These are phyloP conservation scores for Xestia rhomboidea DNA, from an alignment of 2,888 invertebrate genomes.

Conservation along the genomic window DNA sequence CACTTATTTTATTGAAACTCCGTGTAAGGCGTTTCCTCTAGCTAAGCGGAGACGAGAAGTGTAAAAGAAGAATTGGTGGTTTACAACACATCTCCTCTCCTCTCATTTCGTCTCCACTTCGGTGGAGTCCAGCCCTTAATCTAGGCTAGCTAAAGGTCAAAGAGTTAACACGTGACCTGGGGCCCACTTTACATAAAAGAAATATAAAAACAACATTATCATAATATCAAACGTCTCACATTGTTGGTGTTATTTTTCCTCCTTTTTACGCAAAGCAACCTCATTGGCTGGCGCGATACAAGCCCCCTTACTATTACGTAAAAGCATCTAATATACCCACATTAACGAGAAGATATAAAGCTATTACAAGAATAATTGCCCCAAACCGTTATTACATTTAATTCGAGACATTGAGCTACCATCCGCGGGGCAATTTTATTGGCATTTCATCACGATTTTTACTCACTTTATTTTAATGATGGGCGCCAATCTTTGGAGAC, in stretches of 20 bases:
- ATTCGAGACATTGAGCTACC: conserved; percentile 64
- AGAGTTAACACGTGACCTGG: not conserved
- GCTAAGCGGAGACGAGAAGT: not conserved
- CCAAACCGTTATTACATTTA: conserved; percentile 61
- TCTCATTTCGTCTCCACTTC: not conserved
- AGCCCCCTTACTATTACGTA: conserved; percentile 14
- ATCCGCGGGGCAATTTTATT: conserved; percentile 71
- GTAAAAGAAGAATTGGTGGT: not conserved
- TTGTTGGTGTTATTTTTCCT: not conserved
- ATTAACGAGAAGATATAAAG: conserved; percentile 17
- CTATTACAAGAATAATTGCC: conserved; percentile 44
- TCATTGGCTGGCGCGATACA: conserved; percentile 1
- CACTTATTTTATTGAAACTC: not conserved
- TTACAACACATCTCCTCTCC: not conserved
- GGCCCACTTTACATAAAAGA: not conserved
- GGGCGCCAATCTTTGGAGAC: conserved; percentile 68
- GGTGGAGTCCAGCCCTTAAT: not conserved
- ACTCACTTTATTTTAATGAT: conserved; percentile 60
- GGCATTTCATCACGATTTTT: conserved; percentile 72
- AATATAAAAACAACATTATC: too few species aligned
- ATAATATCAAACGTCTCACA: not conserved
- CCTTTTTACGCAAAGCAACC: not conserved
- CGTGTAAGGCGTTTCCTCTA: not conserved
- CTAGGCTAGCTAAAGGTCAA: not conserved
- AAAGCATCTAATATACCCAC: conserved; percentile 31